These are phyloP conservation scores for Tricholaema leucomelas DNA, from an alignment of 2,113 vertebrate genomes.

Conservation along the genomic window DNA sequence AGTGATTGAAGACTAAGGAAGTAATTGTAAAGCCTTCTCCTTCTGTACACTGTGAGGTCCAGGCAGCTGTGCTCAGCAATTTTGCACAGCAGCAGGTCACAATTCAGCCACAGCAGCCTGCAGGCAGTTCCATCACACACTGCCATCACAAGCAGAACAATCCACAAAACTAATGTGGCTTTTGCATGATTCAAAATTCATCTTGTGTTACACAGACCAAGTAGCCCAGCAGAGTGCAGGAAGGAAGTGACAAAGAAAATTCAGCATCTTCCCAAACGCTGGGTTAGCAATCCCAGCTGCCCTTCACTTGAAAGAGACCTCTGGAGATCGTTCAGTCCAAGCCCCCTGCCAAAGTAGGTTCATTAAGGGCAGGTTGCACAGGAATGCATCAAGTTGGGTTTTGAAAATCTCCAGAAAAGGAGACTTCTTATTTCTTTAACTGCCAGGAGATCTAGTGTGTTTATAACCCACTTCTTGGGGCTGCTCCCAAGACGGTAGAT, in stretches of 20 bases:
- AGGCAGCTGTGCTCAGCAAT: rapidly evolving
- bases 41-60: rapidly evolving
- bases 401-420: too few relatives aligned
- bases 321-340: too few relatives aligned
- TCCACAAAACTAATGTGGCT: rapidly evolving
- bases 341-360: too few relatives aligned
- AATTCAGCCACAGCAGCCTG: not conserved
- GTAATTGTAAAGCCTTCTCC: not conserved
- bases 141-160: rapidly evolving
- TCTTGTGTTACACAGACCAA: not conserved
- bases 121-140: not conserved
- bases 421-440: not conserved
- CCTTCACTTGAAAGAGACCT: not conserved
- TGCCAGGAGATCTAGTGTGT: not conserved
- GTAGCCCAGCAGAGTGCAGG: not conserved
- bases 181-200: not conserved
- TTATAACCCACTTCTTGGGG: not conserved
- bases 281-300: not conserved
- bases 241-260: not conserved
- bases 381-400: too few relatives aligned
- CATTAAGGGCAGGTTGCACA: too few relatives aligned
- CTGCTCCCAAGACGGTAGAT: too few relatives aligned
- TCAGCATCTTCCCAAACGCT: not conserved
- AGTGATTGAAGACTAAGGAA: not conserved
- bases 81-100: not conserved